Percentiles rank a stretch among this genome's conserved stretches.
Conservation (phyloP, 2,113 vertebrate genomes). For the Leptobrachium ailaonicum region DNA sequence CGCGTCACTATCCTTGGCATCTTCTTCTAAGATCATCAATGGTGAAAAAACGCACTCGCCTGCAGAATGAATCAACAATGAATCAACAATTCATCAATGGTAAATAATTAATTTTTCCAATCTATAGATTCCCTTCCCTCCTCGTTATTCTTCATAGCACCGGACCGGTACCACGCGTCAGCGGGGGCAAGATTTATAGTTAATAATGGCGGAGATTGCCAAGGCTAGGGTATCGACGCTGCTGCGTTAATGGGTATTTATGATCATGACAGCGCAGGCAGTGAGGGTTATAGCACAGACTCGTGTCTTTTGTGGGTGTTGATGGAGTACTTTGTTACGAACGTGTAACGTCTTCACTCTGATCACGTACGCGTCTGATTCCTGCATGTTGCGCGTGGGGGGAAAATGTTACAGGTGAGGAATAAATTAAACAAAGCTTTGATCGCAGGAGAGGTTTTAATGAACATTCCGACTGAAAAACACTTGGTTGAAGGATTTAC, state of each 20-base stretch:
- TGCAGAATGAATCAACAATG: not conserved
- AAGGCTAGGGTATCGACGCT: not conserved
- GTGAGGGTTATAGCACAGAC: not conserved
- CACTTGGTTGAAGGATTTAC: not conserved
- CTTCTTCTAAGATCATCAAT: not conserved
- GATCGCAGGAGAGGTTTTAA: not conserved
- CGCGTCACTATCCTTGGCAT: not conserved
- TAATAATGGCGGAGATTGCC: conserved; percentile 14
- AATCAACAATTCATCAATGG: not conserved
- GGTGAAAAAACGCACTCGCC: too few species aligned
- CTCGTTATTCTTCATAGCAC: too few species aligned
- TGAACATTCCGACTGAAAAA: not conserved
- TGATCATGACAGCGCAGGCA: conserved; percentile 9
- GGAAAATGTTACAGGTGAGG: not conserved
- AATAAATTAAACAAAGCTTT: not conserved
- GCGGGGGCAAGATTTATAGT: not conserved
- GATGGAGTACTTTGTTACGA: not conserved
- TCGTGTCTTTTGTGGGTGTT: not conserved
- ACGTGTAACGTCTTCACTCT: not conserved
- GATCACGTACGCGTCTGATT: not conserved
- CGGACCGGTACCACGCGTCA: not conserved
- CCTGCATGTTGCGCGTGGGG: not conserved
- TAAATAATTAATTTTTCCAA: conserved; percentile 5
- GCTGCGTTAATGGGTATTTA: conserved; percentile 5
- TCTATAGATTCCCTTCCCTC: not conserved